Evolutionary conservation across 2,888 invertebrate genomes (phyloP), one percentile per base, ranked within the genome.

Genomic region (Dryomyza anilis): DNA sequence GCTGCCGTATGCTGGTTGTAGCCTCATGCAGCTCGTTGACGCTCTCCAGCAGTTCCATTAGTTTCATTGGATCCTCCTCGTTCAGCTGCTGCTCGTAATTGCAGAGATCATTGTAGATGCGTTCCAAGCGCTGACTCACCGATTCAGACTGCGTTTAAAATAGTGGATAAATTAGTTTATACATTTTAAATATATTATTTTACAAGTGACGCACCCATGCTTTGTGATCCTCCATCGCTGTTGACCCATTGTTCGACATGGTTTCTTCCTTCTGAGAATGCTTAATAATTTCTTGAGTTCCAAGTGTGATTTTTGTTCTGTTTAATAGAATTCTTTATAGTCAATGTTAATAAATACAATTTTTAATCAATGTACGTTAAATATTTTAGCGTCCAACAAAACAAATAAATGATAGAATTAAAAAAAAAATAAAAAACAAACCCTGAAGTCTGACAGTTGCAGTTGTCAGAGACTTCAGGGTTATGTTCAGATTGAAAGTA

Each of bases 1-100:
- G 57, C 0, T 67, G 67, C 0, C 67, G 64, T 57, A 71, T 60
- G 1, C 53, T 16, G 23, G 68, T 57, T 3, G 71, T 67, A 1
- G 67, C 62, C 4, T 60, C 63, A 36, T 67, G 67, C 36, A 70
- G 67, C 1, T 60, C 65, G 33, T 72, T 66, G 2, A 73, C 45
- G 10, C 46, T 67, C 45, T 72, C 71, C 1, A 73, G 63, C 14
- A 73, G 25, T 45, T 72, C 70, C 67, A 72, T 69, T 12, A 73
- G 64, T 59, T 71, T 70, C 8, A 64, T 52, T 8, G 65, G 53
- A 1, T 69, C 52, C 3, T 63, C 50, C 16, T 58, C 55, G 64
- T 67, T 68, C 1, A 70, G 23, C 10, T 46, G 46, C 33, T 70
- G 59, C 7, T 72, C 72, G 52, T 66, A 72, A 39, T 71, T 70